phyloP scores from a whole-genome alignment of 2,113 vertebrate species.

The Himantopus leucocephalus region DNA sequence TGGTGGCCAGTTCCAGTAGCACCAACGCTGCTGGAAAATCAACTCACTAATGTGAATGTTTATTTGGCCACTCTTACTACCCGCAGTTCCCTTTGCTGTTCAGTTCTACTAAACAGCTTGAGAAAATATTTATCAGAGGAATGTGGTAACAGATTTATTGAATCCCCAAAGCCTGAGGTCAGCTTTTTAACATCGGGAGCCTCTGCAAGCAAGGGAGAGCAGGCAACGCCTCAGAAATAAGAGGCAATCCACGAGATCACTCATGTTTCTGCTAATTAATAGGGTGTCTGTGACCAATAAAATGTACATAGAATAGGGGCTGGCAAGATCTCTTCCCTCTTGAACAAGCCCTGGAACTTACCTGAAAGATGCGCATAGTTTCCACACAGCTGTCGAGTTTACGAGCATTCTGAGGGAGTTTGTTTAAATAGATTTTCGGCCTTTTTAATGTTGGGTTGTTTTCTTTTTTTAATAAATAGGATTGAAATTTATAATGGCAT shows the following conservation, averaged over 20 bases:
- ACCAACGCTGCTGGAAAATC: background rate
- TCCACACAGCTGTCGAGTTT: background rate
- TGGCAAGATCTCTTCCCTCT: background rate
- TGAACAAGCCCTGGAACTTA: background rate
- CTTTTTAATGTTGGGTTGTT: background rate
- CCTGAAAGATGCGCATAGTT: conserved; percentile 2
- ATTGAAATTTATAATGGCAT: background rate
- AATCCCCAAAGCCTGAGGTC: conserved; percentile 32
- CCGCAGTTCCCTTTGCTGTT: conserved; percentile 2
- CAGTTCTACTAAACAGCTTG: conserved; percentile 34
- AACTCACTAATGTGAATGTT: background rate
- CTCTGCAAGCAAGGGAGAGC: background rate
- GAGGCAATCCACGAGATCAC: background rate
- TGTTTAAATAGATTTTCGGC: background rate
- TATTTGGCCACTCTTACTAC: conserved; percentile 14
- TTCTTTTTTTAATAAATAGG: background rate
- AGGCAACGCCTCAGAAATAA: background rate
- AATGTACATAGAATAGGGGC: background rate
- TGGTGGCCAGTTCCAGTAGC: background rate
- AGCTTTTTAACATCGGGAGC: conserved; percentile 8
- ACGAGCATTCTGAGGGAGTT: background rate
- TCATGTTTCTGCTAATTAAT: conserved; percentile 32
- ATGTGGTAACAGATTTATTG: conserved; percentile 58
- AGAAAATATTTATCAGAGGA: conserved; percentile 51
- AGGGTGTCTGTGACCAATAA: conserved; percentile 11